These are phyloP conservation scores for Acronicta alni DNA, from an alignment of 2,888 invertebrate species.

Conservation along the genomic window DNA sequence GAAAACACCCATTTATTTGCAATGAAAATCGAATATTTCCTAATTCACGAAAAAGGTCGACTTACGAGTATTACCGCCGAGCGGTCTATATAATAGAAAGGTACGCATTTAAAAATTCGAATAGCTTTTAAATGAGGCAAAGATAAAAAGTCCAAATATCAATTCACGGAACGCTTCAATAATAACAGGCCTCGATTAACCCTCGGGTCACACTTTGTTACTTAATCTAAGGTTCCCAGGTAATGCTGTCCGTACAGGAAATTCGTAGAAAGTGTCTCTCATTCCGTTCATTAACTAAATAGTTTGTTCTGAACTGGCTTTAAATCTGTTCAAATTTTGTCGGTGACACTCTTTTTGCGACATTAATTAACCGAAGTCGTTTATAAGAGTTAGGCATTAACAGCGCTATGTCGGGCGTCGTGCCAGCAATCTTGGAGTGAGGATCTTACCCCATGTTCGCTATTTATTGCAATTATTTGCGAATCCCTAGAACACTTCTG, in stretches of 20 bases:
- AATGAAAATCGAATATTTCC: constrained; percentile 19
- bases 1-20: constrained; percentile 19
- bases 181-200: constrained; percentile 28
- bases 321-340: constrained; percentile 50
- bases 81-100: constrained; percentile 7
- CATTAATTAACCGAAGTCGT: constrained; percentile 63
- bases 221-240: constrained; percentile 38
- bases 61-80: neutral
- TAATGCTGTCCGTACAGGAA: constrained; percentile 20
- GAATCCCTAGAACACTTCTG: constrained; percentile 63
- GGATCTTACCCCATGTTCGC: constrained; percentile 63
- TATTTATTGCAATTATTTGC: constrained; percentile 78
- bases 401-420: constrained; percentile 65
- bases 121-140: constrained; percentile 33
- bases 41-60: constrained; percentile 18
- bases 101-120: constrained; percentile 25
- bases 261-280: constrained; percentile 31
- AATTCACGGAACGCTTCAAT: constrained; percentile 39
- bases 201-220: constrained; percentile 27
- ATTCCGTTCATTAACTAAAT: constrained; percentile 31
- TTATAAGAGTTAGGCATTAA: constrained; percentile 69
- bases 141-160: constrained; percentile 31
- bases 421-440: constrained; percentile 67
- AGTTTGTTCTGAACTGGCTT: constrained; percentile 31
- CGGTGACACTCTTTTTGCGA: constrained; percentile 53